phyloP scores from a whole-genome alignment of 2,113 vertebrate species.

The Garra rufa region DNA sequence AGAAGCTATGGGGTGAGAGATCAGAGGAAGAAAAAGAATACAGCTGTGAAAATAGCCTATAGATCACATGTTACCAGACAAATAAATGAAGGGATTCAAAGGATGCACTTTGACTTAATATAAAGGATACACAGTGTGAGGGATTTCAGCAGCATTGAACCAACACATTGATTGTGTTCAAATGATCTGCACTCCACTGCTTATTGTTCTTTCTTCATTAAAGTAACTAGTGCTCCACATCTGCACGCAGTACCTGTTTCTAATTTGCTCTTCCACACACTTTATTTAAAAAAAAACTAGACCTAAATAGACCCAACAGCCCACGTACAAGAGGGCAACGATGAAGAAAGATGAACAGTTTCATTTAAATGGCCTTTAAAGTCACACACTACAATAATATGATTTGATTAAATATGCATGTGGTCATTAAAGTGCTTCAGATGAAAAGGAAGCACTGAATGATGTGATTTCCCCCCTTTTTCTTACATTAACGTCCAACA shows the following conservation, averaged over 20 bases:
- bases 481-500: background rate
- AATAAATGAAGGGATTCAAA: conserved; percentile 52
- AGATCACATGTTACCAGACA: conserved; percentile 47
- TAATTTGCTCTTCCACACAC: conserved; percentile 62
- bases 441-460: background rate
- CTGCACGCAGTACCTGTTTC: conserved; percentile 64
- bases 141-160: conserved; percentile 49
- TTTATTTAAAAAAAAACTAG: conserved; percentile 40
- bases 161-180: conserved; percentile 40
- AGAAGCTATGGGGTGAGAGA: conserved; percentile 21
- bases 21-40: background rate
- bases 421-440: background rate
- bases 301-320: conserved; percentile 39
- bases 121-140: conserved; percentile 18
- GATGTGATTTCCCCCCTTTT: background rate
- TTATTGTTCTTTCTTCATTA: conserved; percentile 59
- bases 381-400: background rate
- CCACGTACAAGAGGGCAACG: background rate
- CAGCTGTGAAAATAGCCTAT: conserved; percentile 51
- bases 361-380: conserved; percentile 13
- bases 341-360: conserved; percentile 53
- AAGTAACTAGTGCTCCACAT: conserved; percentile 55
- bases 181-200: conserved; percentile 43
- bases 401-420: conserved; percentile 9
- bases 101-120: conserved; percentile 44